Base-by-base conservation (phyloP, 2,888 invertebrate species). In the Coenonympha arcania region DNA sequence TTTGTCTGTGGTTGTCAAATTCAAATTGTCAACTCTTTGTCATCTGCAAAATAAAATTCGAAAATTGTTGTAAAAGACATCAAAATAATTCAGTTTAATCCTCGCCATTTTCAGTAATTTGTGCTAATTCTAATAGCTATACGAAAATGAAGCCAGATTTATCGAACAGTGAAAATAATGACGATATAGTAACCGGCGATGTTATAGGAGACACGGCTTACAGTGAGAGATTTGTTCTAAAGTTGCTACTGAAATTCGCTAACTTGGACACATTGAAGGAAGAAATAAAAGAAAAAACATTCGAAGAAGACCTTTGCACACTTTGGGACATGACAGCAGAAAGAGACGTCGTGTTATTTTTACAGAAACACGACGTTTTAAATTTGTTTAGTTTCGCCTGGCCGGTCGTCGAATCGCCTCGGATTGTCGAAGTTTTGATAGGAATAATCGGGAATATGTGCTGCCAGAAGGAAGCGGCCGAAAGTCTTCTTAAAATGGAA, bases 311-410 rank as follows among this genome's bases (percentile, higher is more conserved):
- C 64, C 80, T 95, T 28, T 93, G 93, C 65, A 89, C 90, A 4
- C 71, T 95, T 0, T 95, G 95, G 95, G 94, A 95, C 61, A 95
- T 94, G 93, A 92, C 94, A 0, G 87, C 91, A 0, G 93, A 95
- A 60, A 88, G 89, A 57, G 94, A 93, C 65, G 92, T 95, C 0
- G 92, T 93, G 6, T 66, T 88, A 33, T 91, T 91, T 65, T 77
- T 95, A 8, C 76, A 91, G 48, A 85, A 90, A 59, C 89, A 93
- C 54, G 88, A 92, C 54, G 90, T 91, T 51, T 81, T 93, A 3
- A 89, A 90, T 48, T 79, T 94, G 13, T 89, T 92, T 11, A 82
- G 88, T 58, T 85, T 88, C 50, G 87, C 88, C 0, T 66, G 92
- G 40, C 81, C 85, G 37, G 75, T 76, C 9, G 88, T 91, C 0